Conservation (phyloP, 1,140 invertebrate species). For the Drosophila pachea region DNA sequence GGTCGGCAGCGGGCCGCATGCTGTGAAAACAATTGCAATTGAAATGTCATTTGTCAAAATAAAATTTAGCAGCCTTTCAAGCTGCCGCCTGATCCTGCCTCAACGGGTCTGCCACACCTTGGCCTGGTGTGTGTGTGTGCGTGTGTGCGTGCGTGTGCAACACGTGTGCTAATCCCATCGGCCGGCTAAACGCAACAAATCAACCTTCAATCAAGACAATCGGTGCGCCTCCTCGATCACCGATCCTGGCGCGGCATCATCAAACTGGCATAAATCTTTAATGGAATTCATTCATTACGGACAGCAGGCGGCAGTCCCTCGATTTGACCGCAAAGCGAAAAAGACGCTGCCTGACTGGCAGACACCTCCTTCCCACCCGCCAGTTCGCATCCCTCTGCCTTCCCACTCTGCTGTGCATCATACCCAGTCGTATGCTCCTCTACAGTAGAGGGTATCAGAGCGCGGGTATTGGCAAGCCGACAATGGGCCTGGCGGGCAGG, state of each 20-base stretch:
- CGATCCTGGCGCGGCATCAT: constrained; percentile 74
- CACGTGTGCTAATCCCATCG: constrained; percentile 78
- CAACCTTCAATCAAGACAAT: constrained; percentile 77
- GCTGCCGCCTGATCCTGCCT: constrained; percentile 41
- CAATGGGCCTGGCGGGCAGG: constrained; percentile 43
- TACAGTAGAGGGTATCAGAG: constrained; percentile 1
- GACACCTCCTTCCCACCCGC: background rate
- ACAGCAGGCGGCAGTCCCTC: constrained; percentile 41
- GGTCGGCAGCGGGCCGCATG: constrained; percentile 60
- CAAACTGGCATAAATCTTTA: constrained; percentile 79
- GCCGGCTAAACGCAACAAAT: constrained; percentile 74
- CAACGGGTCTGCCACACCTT: constrained; percentile 22
- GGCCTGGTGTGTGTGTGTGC: too few relatives aligned
- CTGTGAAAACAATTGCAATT: constrained; percentile 68
- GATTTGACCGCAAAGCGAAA: constrained; percentile 49
- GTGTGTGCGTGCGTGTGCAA: constrained; percentile 76
- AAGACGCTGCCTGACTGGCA: background rate
- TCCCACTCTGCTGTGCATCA: background rate
- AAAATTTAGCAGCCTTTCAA: constrained; percentile 72
- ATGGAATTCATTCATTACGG: constrained; percentile 78
- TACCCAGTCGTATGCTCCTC: background rate
- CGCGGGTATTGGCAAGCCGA: constrained; percentile 41
- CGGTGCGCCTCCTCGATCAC: constrained; percentile 35
- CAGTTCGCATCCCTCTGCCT: background rate
- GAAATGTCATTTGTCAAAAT: constrained; percentile 79